These are phyloP conservation scores for Cotesia glomerata DNA, from an alignment of 1,140 invertebrate genomes.

Conservation along the genomic window DNA sequence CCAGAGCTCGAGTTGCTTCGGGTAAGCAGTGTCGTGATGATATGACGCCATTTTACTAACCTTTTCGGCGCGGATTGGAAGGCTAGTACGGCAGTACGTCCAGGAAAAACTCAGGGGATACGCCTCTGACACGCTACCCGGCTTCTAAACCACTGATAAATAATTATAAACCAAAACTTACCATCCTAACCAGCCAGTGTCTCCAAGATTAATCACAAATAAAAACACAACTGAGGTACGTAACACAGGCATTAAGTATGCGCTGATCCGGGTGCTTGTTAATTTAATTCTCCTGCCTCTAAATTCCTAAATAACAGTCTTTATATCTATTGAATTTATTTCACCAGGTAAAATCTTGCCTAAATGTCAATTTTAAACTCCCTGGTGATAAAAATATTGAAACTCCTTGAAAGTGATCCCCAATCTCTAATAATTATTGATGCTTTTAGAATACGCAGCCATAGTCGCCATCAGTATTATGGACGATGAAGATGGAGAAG, in stretches of 20 bases:
- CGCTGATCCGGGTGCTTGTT: background rate
- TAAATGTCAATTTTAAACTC: background rate
- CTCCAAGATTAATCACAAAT: too few species aligned
- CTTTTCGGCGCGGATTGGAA: constrained; percentile 57
- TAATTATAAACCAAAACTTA: too few species aligned
- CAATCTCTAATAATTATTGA: constrained; percentile 11
- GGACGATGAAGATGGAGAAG: constrained; percentile 61
- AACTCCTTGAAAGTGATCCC: background rate
- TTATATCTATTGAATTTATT: too few species aligned
- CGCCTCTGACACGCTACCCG: background rate
- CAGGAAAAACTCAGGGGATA: background rate
- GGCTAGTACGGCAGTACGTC: constrained; percentile 32
- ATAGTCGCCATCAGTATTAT: constrained; percentile 46
- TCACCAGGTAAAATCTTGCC: too few species aligned
- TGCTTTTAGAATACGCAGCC: constrained; percentile 11
- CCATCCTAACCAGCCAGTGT: too few species aligned
- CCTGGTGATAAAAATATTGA: background rate
- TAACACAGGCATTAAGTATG: background rate
- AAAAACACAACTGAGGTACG: background rate
- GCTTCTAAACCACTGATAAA: too few species aligned
- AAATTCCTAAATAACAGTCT: background rate
- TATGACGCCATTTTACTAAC: constrained; percentile 64
- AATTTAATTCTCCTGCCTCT: background rate
- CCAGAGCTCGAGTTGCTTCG: background rate
- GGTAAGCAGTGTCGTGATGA: constrained; percentile 21